Conservation (phyloP, 2,113 vertebrate species). For the Scomber scombrus region DNA sequence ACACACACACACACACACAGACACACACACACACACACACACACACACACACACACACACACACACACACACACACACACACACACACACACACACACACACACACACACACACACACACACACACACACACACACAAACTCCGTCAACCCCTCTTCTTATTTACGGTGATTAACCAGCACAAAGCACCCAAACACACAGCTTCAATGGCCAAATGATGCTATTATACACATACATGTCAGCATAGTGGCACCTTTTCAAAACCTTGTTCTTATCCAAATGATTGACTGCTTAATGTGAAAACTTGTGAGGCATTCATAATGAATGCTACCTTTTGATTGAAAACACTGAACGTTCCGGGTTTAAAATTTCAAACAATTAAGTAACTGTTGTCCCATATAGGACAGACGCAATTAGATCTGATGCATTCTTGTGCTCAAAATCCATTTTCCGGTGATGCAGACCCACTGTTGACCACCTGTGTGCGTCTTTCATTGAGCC, state of each 20-base stretch:
- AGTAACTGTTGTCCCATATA: slow-evolving; percentile 6
- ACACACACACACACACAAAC: slow-evolving; percentile 1
- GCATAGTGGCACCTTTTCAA: not conserved
- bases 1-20: slow-evolving; percentile 2
- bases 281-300: not conserved
- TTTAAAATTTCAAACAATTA: slow-evolving; percentile 34
- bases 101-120: no score
- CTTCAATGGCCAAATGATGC: slow-evolving; percentile 27
- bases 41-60: not conserved
- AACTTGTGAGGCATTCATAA: not conserved
- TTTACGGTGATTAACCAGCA: slow-evolving; percentile 55
- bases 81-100: not conserved
- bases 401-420: slow-evolving; percentile 29
- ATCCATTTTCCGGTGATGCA: slow-evolving; percentile 33
- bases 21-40: no score
- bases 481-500: slow-evolving; percentile 46
- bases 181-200: slow-evolving; percentile 56
- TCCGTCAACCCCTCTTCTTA: slow-evolving; percentile 3
- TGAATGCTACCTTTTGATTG: not conserved
- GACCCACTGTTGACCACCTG: slow-evolving; percentile 63
- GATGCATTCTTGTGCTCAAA: slow-evolving; percentile 29
- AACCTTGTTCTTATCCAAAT: not conserved
- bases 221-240: slow-evolving; percentile 22
- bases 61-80: slow-evolving; percentile 3
- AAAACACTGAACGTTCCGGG: not conserved